A percentile compares a stretch with the other conserved stretches of the same genome.
Evolutionary conservation across 2,797 vertebrate species (phyloP).

Genomic region (Borostomias antarcticus): DNA sequence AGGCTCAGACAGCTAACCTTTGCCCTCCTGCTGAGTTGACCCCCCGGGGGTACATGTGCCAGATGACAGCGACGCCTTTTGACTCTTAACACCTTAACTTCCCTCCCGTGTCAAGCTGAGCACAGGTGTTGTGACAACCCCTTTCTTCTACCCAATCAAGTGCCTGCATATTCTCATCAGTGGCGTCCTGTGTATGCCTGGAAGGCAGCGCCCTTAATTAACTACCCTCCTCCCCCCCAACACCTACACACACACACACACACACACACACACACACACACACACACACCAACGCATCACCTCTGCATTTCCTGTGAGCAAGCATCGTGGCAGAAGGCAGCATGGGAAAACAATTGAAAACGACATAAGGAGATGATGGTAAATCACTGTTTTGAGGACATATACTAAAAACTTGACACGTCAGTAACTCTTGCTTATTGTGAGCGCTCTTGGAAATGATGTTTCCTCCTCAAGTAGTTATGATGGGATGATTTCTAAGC

Average conservation of each 20-base stretch:
- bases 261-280: no score
- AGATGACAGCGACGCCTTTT: conserved; percentile 13
- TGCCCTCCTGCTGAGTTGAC: conserved; percentile 13
- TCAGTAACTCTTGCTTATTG: conserved; percentile 5
- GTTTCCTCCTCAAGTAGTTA: no score
- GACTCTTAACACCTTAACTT: neutral
- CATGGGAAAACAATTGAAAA: neutral
- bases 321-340: neutral
- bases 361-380: neutral
- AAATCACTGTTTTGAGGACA: neutral
- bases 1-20: conserved; percentile 25
- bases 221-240: neutral
- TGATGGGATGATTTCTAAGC: neutral
- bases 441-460: no score
- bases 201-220: neutral
- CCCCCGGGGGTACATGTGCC: neutral
- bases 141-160: conserved; percentile 28
- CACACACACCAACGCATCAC: no score
- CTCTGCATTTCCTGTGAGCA: neutral
- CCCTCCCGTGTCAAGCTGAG: neutral
- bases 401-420: neutral
- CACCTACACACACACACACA: no score
- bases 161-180: conserved; percentile 7
- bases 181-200: neutral
- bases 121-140: conserved; percentile 24